A percentile compares a stretch with the other conserved stretches of the same genome.
These are phyloP conservation scores for Pygoscelis antarcticus DNA, from an alignment of 2,113 vertebrate species.

Conservation along the genomic window DNA sequence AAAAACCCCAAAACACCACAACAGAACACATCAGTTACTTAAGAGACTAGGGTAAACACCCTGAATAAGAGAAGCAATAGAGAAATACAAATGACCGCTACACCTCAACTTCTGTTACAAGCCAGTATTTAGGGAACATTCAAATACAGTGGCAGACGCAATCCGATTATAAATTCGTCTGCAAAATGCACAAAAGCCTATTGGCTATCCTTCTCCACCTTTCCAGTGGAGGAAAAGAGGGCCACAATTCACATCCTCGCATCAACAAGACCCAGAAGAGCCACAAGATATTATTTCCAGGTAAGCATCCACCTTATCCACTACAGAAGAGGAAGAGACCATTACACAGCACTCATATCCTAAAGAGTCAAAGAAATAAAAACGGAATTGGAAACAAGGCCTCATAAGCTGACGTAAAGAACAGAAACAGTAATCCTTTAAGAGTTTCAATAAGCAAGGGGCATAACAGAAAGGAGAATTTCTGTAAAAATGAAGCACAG, in stretches of 20 bases:
- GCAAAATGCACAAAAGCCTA: background rate
- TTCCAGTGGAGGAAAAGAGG: background rate
- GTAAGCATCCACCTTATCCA: background rate
- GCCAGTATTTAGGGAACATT: background rate
- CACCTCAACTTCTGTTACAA: background rate
- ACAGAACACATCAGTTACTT: background rate
- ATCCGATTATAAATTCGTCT: background rate
- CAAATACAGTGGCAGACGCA: background rate
- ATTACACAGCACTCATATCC: background rate
- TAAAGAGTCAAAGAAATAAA: background rate
- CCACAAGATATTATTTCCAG: background rate
- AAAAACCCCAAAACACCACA: background rate
- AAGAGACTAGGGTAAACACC: background rate
- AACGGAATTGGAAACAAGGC: background rate
- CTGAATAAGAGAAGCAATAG: background rate
- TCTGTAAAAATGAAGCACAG: background rate
- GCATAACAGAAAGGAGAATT: background rate
- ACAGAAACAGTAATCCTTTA: background rate
- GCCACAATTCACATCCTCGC: background rate
- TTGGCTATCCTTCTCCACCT: background rate
- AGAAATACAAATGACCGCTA: background rate
- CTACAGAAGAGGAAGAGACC: background rate
- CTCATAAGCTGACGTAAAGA: background rate
- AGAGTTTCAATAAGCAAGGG: background rate
- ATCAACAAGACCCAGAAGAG: background rate